phyloP scores from a whole-genome alignment of 2,797 vertebrate genomes.

The Xiphorhynchus erythropygius region DNA sequence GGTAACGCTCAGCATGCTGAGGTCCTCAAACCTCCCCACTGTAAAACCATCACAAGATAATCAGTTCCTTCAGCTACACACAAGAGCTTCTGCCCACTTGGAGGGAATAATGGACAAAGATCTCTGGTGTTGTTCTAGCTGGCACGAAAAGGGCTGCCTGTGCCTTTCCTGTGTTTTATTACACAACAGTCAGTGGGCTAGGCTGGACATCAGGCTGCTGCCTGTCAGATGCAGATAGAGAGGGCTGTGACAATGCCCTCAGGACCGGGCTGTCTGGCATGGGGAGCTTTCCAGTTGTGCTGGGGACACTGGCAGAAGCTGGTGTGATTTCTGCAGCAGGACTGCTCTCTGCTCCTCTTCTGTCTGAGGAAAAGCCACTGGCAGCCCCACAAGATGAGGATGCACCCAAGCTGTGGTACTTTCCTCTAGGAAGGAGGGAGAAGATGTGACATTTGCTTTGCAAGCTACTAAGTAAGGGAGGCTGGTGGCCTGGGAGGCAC shows the following conservation, averaged over 20 bases:
- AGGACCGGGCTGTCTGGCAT: neutral
- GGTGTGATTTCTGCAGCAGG: neutral
- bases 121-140: neutral
- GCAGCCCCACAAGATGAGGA: neutral
- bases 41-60: neutral
- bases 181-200: neutral
- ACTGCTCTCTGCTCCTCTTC: neutral
- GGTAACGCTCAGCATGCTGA: rapidly evolving
- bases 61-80: neutral
- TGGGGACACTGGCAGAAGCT: neutral
- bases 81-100: neutral
- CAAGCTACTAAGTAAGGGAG: neutral
- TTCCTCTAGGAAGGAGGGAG: neutral
- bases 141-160: neutral
- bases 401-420: neutral
- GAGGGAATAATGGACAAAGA: rapidly evolving
- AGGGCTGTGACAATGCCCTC: neutral
- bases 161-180: neutral
- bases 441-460: neutral
- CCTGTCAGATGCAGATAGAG: neutral
- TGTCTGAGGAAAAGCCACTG: neutral
- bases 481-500: neutral
- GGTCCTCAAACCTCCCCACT: neutral
- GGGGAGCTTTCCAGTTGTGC: neutral
- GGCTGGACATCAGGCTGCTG: neutral